These are phyloP conservation scores for Notiomystis cincta DNA, from an alignment of 2,113 vertebrate genomes.

Conservation along the genomic window DNA sequence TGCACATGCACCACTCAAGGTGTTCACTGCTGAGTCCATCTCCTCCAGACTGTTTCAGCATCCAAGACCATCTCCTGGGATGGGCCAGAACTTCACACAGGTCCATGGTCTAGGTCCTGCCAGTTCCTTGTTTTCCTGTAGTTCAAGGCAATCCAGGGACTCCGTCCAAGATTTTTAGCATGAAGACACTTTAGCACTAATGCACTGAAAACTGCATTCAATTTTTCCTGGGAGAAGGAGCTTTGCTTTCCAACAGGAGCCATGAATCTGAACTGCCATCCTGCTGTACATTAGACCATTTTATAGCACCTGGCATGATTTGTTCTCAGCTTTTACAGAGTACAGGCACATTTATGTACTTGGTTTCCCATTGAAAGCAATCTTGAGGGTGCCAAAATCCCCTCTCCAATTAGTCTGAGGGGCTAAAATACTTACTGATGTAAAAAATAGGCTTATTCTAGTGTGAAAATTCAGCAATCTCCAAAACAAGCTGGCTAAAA, in stretches of 20 bases:
- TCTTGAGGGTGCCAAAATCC: neutral
- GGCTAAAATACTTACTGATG: neutral
- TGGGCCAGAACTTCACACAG: neutral
- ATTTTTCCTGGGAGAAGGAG: neutral
- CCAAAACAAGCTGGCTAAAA: neutral
- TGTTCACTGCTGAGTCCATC: neutral
- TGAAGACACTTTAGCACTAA: neutral
- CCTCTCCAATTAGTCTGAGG: neutral
- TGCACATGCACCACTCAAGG: neutral
- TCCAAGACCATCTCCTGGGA: neutral
- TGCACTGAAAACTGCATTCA: neutral
- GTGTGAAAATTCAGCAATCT: neutral
- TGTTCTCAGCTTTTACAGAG: conserved; percentile 8
- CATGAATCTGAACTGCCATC: neutral
- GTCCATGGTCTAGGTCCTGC: neutral
- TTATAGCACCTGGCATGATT: neutral
- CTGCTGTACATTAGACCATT: conserved; percentile 5
- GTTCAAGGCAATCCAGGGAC: neutral
- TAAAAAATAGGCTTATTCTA: neutral
- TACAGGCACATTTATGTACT: neutral
- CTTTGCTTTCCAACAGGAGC: neutral
- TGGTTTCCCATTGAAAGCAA: neutral
- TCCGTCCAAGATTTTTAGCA: neutral
- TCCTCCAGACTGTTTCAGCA: neutral
- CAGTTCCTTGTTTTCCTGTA: neutral